Evolutionary conservation across 1,140 invertebrate species (phyloP).

Genomic region (Habropoda laboriosa): DNA sequence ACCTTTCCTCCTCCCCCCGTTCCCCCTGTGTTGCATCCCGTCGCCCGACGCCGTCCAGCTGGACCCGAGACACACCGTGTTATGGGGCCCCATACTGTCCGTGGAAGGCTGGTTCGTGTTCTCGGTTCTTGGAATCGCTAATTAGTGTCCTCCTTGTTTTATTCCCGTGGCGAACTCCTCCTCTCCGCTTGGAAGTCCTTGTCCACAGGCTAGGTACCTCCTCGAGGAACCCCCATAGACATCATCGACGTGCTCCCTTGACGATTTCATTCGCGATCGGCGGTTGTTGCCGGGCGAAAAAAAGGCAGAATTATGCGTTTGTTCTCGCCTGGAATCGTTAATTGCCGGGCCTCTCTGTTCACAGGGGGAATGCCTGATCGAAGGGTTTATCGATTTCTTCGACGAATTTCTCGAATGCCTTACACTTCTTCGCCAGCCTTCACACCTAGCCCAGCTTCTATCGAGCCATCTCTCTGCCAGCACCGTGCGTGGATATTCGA

Average conservation of each 20-base stretch:
- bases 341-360: conserved; percentile 22
- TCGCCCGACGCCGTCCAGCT: conserved; percentile 54
- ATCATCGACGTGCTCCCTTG: conserved; percentile 71
- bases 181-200: conserved; percentile 73
- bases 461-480: conserved; percentile 49
- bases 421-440: conserved; percentile 56
- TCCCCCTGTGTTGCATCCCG: conserved; percentile 47
- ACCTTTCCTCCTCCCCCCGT: conserved; percentile 57
- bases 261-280: conserved; percentile 64
- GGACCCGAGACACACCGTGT: conserved; percentile 57
- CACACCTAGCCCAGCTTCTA: conserved; percentile 55
- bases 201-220: conserved; percentile 45
- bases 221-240: conserved; percentile 17
- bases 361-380: conserved; percentile 29
- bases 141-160: conserved; percentile 78
- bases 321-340: not conserved
- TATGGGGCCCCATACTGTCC: conserved; percentile 46
- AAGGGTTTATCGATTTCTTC: conserved; percentile 64
- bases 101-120: conserved; percentile 72
- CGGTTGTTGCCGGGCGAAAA: not conserved
- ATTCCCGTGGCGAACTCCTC: conserved; percentile 69
- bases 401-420: conserved; percentile 64
- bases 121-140: conserved; percentile 77
- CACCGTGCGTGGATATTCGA: conserved; percentile 50
- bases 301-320: not conserved